Evolutionary conservation across 92 coral and sea anemone species (phyloP), one percentile per base, ranked within the genome.

Genomic region (Phenganax marumi): DNA sequence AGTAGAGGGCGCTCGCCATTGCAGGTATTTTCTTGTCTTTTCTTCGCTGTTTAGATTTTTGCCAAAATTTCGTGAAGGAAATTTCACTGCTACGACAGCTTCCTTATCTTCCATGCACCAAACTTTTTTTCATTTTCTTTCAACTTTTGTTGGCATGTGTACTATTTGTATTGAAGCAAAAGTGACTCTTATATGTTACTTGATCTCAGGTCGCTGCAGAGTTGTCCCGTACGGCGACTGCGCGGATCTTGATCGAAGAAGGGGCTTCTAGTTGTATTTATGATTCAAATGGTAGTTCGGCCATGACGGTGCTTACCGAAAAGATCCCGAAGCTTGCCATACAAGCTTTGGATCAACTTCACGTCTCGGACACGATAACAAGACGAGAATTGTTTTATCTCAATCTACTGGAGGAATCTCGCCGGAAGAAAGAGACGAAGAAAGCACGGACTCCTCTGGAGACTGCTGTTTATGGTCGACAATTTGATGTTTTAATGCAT

Each of bases 401-500:
- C 18, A 90, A 90, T 60, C 81, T 87, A 48, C 86, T 90, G 23
- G 92, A 90, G 63, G 81, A 77, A 43, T 77, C 69, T 16, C 81
- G 52, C 18, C 62, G 9, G 10, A 74, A 76, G 2, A 81, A 84
- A 66, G 86, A 86, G 56, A 68, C 84, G 0, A 63, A 85, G 22
- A 70, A 80, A 50, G 80, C 80, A 18, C 77, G 85, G 74, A 92
- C 98, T 51, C 97, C 97, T 3, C 90, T 95, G 72, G 98, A 95
- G 72, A 93, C 91, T 17, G 93, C 91, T 0, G 90, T 95, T 21
- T 91, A 82, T 17, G 91, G 81, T 47, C 91, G 90, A 83, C 97
- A 92, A 91, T 95, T 92, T 87, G 97, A 92, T 55, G 81, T 95
- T 5, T 87, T 95, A 17, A 95, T 95, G 98, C 98, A 95, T 62